Percentiles rank a stretch among this genome's conserved stretches.
Conservation (phyloP, 2,888 invertebrate species). For the Maniola hyperantus region DNA sequence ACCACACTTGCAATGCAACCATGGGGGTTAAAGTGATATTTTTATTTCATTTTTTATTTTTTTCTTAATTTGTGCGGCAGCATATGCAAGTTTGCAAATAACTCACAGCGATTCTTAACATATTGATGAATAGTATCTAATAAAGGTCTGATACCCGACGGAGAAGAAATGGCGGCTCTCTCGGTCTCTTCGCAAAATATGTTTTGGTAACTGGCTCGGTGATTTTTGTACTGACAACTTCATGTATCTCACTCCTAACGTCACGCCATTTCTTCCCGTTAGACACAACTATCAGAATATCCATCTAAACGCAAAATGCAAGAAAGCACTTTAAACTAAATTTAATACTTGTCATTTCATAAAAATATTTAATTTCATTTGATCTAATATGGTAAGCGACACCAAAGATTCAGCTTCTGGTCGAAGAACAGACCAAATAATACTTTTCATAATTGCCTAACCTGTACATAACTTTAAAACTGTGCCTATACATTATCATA, state of each 20-base stretch:
- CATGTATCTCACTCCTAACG: conserved; percentile 38
- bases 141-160: conserved; percentile 51
- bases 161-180: conserved; percentile 60
- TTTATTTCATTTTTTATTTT: conserved; percentile 56
- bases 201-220: conserved; percentile 76
- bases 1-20: conserved; percentile 71
- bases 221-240: conserved; percentile 68
- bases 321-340: conserved; percentile 63
- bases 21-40: conserved; percentile 62
- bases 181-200: conserved; percentile 47
- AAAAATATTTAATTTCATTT: conserved; percentile 69
- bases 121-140: conserved; percentile 69
- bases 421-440: conserved; percentile 54
- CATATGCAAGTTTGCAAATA: conserved; percentile 75
- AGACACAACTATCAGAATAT: conserved; percentile 52
- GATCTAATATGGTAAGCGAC: conserved; percentile 68
- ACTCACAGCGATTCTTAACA: conserved; percentile 73
- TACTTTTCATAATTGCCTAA: conserved; percentile 61
- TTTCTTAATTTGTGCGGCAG: conserved; percentile 77
- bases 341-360: conserved; percentile 80
- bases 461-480: conserved; percentile 64
- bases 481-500: conserved; percentile 43
- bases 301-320: conserved; percentile 63
- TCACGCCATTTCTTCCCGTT: conserved; percentile 62
- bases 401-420: conserved; percentile 57